phyloP scores from a whole-genome alignment of 1,140 invertebrate species.

The Euschistus heros region DNA sequence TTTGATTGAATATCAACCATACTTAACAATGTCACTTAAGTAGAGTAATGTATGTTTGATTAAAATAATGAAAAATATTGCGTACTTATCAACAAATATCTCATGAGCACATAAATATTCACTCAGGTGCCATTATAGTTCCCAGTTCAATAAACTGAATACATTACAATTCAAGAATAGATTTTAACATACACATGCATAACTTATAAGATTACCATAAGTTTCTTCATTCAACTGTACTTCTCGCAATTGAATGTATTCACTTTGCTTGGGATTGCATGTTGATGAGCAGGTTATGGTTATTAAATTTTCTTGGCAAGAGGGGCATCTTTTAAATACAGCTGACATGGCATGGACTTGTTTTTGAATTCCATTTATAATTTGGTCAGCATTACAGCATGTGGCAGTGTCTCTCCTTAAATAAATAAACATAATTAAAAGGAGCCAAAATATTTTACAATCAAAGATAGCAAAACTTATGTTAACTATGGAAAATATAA shows the following conservation, averaged over 20 bases:
- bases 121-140: neutral
- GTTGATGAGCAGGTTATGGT: constrained; percentile 73
- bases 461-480: too few relatives aligned
- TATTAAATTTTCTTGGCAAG: constrained; percentile 72
- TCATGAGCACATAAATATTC: too few relatives aligned
- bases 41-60: too few relatives aligned
- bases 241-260: constrained; percentile 53
- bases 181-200: neutral
- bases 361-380: constrained; percentile 44
- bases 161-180: neutral
- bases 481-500: neutral
- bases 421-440: neutral
- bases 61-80: too few relatives aligned
- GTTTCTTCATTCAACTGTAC: constrained; percentile 9
- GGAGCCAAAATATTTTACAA: neutral
- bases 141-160: neutral
- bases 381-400: constrained; percentile 62
- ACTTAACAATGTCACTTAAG: too few relatives aligned
- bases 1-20: too few relatives aligned
- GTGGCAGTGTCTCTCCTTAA: neutral
- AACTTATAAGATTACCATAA: constrained; percentile 8
- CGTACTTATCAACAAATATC: too few relatives aligned
- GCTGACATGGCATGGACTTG: constrained; percentile 51
- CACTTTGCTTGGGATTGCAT: constrained; percentile 63
- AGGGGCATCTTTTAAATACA: constrained; percentile 68